These are phyloP conservation scores for Leucophenga montana DNA, from an alignment of 2,888 invertebrate species.

Conservation along the genomic window DNA sequence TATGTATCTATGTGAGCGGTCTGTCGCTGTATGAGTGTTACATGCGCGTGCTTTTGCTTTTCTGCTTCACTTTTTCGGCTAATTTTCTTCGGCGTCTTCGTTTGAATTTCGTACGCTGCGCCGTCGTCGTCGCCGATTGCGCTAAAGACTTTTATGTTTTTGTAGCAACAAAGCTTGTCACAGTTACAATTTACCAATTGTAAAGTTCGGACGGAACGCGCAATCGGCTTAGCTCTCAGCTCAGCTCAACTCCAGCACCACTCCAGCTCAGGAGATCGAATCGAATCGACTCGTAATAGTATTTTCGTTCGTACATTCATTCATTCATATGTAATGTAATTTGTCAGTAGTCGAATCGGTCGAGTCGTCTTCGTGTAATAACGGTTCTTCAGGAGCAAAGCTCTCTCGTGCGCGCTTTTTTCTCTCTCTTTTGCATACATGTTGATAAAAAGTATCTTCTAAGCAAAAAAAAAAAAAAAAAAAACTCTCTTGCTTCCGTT, in stretches of 20 bases:
- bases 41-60: conserved; percentile 42
- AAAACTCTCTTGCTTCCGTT: conserved; percentile 16
- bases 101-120: conserved; percentile 33
- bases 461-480: no score
- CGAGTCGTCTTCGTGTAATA: conserved; percentile 37
- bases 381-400: conserved; percentile 62
- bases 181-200: conserved; percentile 72
- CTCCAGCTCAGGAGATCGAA: conserved; percentile 40
- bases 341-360: neutral
- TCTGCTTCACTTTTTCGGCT: conserved; percentile 50
- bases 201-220: conserved; percentile 65
- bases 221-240: conserved; percentile 30
- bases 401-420: neutral
- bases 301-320: neutral
- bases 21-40: conserved; percentile 30
- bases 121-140: conserved; percentile 43
- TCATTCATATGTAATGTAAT: conserved; percentile 21
- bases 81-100: conserved; percentile 48
- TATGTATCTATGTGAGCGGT: conserved; percentile 13
- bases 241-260: conserved; percentile 13
- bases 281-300: no score
- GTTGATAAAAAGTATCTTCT: conserved; percentile 52
- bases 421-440: conserved; percentile 33
- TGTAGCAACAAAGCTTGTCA: conserved; percentile 50
- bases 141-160: conserved; percentile 61